Conservation (phyloP, 2,113 vertebrate species). For the Phalacrocorax carbo region DNA sequence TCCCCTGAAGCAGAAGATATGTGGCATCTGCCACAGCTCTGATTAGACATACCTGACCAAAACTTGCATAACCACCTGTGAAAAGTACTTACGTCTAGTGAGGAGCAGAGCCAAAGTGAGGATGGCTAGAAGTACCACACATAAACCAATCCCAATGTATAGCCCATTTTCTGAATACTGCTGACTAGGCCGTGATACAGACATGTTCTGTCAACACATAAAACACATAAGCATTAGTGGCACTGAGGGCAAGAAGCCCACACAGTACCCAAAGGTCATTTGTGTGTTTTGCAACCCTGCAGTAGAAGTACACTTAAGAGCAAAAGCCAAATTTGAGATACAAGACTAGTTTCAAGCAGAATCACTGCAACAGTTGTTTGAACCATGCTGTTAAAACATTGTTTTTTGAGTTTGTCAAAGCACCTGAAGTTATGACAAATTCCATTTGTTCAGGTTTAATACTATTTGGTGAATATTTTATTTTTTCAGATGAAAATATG, state of each 20-base stretch:
- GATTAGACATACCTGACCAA: neutral
- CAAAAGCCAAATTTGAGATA: neutral
- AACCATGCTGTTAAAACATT: neutral
- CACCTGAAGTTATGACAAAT: neutral
- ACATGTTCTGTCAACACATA: neutral
- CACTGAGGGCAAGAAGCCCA: neutral
- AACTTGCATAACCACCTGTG: neutral
- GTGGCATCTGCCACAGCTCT: neutral
- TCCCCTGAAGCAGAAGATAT: neutral
- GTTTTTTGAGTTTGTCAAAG: neutral
- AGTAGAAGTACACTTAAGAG: neutral
- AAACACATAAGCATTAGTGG: neutral
- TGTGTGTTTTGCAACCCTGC: neutral
- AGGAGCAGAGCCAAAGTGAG: neutral
- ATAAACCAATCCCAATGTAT: neutral
- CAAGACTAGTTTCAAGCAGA: neutral
- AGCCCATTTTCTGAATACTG: neutral
- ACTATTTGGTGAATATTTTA: neutral
- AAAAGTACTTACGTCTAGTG: slow-evolving; percentile 46
- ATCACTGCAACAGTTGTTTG: neutral
- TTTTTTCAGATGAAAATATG: neutral
- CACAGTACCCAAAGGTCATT: neutral
- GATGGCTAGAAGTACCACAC: neutral
- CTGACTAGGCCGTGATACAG: fast-evolving
- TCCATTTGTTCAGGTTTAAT: neutral